Evolutionary conservation across 1,140 invertebrate species (phyloP), one percentile per base, ranked within the genome.

Genomic region (Pseudomyrmex flavicornis): DNA sequence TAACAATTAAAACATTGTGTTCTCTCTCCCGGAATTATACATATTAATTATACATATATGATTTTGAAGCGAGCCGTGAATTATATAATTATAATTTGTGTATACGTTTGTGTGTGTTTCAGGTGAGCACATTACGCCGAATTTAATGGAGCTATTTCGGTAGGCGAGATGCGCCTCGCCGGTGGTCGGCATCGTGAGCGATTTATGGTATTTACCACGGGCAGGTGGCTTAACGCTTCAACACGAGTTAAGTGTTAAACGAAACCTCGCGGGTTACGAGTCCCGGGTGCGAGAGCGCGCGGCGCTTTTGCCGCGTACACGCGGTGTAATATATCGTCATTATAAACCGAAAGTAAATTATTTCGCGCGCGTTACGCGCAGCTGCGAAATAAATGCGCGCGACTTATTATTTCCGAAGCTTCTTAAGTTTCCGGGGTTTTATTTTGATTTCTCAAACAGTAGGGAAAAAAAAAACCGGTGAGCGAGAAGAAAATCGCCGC

Each of bases 281-380:
- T n/a, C 58, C 8, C 8, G 44, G 17, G 26, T 15, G 65, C 56
- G 26, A 1, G 46, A 35, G 44, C 52, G 50, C 63, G 22, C 26
- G 8, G 13, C 10, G 13, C 13, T 54, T 35, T 13, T 61, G 59
- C 35, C 35, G 35, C 35, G 3, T 15, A 13, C 50, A 54, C 22
- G 17, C 35, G 20, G 13, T 54, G 74, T 48, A 54, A 82, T 69
- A 48, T 26, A 83, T 83, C 56, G 65, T 35, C 59, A 75, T 85
- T 85, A 82, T 82, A 66, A n/a, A 15, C 20, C 44, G 44, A 26
- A 63, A 84, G 26, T 70, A 22, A 77, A 7, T 79, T 84, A 72
- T 72, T 63, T 66, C 46, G 48, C 20, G 48, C 22, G 26, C 26
- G 20, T 52, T 54, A 50, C 3, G 54, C 13, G 59, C 59, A 80